Conservation (phyloP, 2,797 vertebrate species). For the Molossus molossus region DNA sequence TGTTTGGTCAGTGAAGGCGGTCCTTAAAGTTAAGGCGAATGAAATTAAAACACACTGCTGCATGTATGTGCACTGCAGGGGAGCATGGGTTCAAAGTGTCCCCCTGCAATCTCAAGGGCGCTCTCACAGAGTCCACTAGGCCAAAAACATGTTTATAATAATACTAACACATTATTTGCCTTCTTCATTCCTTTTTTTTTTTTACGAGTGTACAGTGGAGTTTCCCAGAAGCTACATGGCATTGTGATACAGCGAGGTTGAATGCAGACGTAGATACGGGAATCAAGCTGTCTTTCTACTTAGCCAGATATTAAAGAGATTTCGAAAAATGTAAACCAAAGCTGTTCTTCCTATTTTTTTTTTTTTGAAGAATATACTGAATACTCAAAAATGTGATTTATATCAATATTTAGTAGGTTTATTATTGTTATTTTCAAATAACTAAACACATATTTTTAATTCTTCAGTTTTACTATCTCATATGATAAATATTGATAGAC, state of each 20-base stretch:
- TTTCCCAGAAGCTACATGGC: background rate
- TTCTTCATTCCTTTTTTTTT: background rate
- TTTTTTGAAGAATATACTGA: conserved; percentile 43
- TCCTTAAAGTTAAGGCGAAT: conserved; percentile 40
- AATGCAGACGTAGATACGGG: background rate
- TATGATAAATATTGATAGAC: conserved; percentile 32
- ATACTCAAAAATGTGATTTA: conserved; percentile 39
- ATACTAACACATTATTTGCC: background rate
- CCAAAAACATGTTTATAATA: conserved; percentile 29
- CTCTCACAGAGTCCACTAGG: background rate
- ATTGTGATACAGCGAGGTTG: background rate
- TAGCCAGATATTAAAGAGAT: background rate
- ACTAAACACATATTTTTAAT: background rate
- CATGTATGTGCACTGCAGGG: background rate
- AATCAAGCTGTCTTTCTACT: conserved; percentile 11
- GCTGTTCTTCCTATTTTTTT: background rate
- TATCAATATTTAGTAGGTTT: conserved; percentile 1
- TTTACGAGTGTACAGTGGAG: background rate
- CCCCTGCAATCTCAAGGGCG: background rate
- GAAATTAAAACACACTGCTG: background rate
- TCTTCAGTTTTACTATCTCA: conserved; percentile 54
- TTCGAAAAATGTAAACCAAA: conserved; percentile 53
- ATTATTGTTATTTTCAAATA: conserved; percentile 29
- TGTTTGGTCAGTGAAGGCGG: background rate
- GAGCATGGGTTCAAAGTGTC: background rate